Evolutionary conservation across 2,888 invertebrate species (phyloP).

Genomic region (Hymenopus coronatus): DNA sequence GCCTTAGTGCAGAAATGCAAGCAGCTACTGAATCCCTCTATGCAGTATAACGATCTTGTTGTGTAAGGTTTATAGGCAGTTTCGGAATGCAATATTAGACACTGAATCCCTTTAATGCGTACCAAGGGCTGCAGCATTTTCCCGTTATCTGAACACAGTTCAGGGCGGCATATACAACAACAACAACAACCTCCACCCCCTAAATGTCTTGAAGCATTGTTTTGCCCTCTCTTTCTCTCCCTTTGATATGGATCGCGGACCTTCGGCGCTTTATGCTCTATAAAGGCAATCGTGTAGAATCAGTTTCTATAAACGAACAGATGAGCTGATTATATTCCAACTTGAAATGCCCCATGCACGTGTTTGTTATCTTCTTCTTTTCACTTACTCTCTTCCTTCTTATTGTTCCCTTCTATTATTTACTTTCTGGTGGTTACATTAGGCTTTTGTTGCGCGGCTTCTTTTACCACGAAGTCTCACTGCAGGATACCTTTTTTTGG

Average conservation of each 20-base stretch:
- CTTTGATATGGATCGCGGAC: not conserved
- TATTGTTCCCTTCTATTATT: not conserved
- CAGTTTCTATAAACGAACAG: not conserved
- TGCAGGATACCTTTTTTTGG: too few species aligned
- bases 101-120: not conserved
- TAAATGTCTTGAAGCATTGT: not conserved
- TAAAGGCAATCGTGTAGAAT: not conserved
- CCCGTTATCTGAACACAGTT: not conserved
- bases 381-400: not conserved
- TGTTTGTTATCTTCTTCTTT: not conserved
- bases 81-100: not conserved
- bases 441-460: too few species aligned
- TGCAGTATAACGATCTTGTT: not conserved
- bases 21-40: too few species aligned
- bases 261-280: not conserved
- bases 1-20: too few species aligned
- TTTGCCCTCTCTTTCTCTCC: not conserved
- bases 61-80: not conserved
- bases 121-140: not conserved
- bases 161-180: too few species aligned
- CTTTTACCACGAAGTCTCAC: too few species aligned
- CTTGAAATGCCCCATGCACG: not conserved
- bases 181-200: not conserved
- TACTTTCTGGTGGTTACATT: not conserved
- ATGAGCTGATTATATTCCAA: not conserved